Conservation (phyloP, 2,888 invertebrate species). For the Deroplatys truncata region DNA sequence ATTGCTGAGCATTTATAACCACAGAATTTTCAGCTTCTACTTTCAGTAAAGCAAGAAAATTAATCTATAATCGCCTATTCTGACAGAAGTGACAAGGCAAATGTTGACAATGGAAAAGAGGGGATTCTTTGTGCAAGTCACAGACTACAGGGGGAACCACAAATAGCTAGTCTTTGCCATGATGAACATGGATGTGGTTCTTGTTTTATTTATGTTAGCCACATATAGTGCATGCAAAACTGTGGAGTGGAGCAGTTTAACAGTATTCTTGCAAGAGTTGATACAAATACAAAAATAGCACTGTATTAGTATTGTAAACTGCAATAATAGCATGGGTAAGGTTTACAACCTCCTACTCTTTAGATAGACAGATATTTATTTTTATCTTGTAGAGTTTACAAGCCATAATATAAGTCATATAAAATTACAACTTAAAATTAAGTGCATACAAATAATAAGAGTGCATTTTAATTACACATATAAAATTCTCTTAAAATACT, state of each 20-base stretch:
- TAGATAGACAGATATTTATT: no score
- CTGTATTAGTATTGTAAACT: background rate
- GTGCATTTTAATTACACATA: no score
- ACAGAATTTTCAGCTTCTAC: no score
- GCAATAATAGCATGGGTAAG: background rate
- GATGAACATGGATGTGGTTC: background rate
- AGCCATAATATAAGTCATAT: no score
- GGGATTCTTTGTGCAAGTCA: background rate
- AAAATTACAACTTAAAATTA: no score
- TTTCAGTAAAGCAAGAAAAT: background rate
- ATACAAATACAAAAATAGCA: background rate
- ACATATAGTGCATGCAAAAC: background rate
- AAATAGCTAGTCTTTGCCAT: background rate
- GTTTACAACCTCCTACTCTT: background rate
- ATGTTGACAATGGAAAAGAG: background rate
- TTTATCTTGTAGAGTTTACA: no score
- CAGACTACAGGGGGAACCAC: background rate
- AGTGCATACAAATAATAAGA: no score
- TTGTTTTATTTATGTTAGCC: background rate
- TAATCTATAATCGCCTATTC: background rate
- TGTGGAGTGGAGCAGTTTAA: background rate
- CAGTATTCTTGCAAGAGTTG: background rate
- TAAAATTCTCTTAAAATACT: no score
- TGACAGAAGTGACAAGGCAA: background rate
- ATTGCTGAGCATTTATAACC: no score